phyloP scores from a whole-genome alignment of 2,888 invertebrate species.

The Melieria omissa region DNA sequence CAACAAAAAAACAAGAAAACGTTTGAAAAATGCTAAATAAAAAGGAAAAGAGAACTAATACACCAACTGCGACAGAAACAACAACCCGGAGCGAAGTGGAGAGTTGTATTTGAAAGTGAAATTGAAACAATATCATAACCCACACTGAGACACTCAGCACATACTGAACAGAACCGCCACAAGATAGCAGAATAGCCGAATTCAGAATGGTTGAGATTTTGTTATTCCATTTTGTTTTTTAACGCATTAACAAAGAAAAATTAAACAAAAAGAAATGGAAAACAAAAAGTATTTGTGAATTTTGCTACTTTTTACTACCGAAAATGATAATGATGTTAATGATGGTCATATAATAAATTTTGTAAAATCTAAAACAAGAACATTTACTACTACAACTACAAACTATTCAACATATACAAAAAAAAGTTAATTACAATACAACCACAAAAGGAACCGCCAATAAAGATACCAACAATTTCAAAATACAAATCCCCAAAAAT shows the following conservation, averaged over 20 bases:
- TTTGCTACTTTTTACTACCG: conserved; percentile 35
- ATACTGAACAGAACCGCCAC: neutral
- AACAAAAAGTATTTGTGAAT: conserved; percentile 32
- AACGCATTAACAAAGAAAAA: conserved; percentile 17
- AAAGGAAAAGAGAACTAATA: conserved; percentile 21
- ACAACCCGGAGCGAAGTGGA: conserved; percentile 1
- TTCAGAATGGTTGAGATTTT: conserved; percentile 22
- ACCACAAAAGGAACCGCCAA: conserved; percentile 39
- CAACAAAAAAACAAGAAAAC: conserved; percentile 28
- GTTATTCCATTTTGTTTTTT: conserved; percentile 16
- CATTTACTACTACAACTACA: conserved; percentile 14
- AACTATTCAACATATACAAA: conserved; percentile 11
- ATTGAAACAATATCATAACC: too few species aligned
- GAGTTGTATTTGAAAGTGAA: conserved; percentile 2
- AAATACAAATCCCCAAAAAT: conserved; percentile 24
- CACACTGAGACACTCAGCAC: too few species aligned
- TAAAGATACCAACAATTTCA: conserved; percentile 22
- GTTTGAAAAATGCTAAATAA: conserved; percentile 30
- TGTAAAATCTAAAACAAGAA: conserved; percentile 34
- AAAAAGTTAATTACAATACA: conserved; percentile 14
- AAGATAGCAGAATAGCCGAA: conserved; percentile 9
- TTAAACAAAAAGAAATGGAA: conserved; percentile 6
- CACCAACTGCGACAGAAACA: conserved; percentile 36
- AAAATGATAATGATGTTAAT: conserved; percentile 16
- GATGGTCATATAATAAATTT: conserved; percentile 39